Conservation (phyloP, 2,888 invertebrate genomes). For the Baronia brevicornis region DNA sequence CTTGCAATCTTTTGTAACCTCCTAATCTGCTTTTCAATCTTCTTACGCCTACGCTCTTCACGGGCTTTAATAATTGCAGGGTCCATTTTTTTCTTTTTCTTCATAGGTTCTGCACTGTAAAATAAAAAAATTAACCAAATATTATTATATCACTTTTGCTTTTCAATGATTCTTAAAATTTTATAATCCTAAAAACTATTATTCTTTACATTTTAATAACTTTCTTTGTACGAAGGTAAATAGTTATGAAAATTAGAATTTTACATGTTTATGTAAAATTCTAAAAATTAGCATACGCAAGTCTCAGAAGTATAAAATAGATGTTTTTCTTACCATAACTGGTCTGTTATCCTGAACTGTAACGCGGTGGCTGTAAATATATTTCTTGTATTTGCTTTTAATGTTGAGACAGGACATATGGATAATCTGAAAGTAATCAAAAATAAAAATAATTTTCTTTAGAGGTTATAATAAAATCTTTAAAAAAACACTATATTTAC, state of each 20-base stretch:
- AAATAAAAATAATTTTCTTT: conserved; percentile 8
- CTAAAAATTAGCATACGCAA: not conserved
- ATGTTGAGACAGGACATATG: conserved; percentile 33
- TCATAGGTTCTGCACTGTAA: conserved; percentile 89
- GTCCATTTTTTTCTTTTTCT: conserved; percentile 91
- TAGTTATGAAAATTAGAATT: no score
- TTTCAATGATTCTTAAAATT: not conserved
- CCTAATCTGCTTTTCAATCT: conserved; percentile 90
- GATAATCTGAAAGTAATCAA: conserved; percentile 41
- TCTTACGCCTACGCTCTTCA: conserved; percentile 87
- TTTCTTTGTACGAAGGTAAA: no score
- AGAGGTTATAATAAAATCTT: conserved; percentile 12
- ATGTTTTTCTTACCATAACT: conserved; percentile 46
- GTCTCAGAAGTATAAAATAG: not conserved
- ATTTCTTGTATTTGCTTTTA: conserved; percentile 34
- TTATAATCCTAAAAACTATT: not conserved
- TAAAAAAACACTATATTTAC: no score
- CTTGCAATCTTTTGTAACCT: conserved; percentile 85
- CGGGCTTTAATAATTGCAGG: conserved; percentile 86
- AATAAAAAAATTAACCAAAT: conserved; percentile 5
- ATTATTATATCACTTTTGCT: not conserved
- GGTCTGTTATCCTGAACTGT: conserved; percentile 59
- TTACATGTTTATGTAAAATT: no score
- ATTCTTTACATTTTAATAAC: no score
- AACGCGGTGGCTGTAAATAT: conserved; percentile 39